These are phyloP conservation scores for Helogale parvula DNA, from an alignment of 2,113 vertebrate genomes.

Conservation along the genomic window DNA sequence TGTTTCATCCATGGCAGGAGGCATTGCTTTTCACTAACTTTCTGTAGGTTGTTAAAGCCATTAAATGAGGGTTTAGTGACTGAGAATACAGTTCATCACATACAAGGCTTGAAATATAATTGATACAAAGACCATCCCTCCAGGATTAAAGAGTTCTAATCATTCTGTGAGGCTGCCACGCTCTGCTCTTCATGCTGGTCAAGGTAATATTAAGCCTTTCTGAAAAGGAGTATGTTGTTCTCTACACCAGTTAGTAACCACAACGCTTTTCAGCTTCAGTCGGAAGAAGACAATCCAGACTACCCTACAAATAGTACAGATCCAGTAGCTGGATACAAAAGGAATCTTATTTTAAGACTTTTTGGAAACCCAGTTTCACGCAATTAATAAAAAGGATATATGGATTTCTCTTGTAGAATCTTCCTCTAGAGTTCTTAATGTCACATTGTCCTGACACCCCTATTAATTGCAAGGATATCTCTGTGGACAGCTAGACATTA, in stretches of 20 bases:
- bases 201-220: background rate
- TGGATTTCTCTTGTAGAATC: background rate
- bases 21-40: slow-evolving; percentile 70
- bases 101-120: slow-evolving; percentile 70
- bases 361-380: background rate
- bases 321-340: background rate
- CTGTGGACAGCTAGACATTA: background rate
- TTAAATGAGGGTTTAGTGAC: slow-evolving; percentile 68
- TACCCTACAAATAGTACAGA: slow-evolving; percentile 61
- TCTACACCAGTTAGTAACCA: slow-evolving; percentile 42
- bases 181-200: background rate
- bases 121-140: slow-evolving; percentile 70
- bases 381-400: background rate
- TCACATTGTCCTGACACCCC: background rate
- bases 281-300: slow-evolving; percentile 48
- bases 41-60: slow-evolving; percentile 60
- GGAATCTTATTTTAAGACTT: background rate
- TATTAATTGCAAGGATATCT: background rate
- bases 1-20: slow-evolving; percentile 72
- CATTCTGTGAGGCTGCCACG: slow-evolving; percentile 39
- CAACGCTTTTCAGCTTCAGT: slow-evolving; percentile 20
- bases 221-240: slow-evolving; percentile 24
- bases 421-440: background rate
- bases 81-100: slow-evolving; percentile 70
- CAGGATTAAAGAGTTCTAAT: slow-evolving; percentile 73